Evolutionary conservation across 1,140 invertebrate genomes (phyloP).

Genomic region (Euglossa dilemma): DNA sequence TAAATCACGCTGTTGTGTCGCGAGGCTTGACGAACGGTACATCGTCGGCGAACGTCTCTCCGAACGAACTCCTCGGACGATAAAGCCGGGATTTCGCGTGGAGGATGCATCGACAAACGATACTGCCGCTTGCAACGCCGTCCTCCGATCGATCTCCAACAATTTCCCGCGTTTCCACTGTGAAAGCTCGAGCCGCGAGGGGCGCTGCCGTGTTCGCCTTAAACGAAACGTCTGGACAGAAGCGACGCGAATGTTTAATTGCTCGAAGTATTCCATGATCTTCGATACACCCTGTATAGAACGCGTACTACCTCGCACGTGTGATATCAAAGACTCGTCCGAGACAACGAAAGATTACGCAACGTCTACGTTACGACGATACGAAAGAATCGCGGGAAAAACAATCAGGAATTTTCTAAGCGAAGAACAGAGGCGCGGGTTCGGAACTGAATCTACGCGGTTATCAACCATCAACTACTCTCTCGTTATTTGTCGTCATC

Average conservation of each 20-base stretch:
- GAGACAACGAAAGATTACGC: background rate
- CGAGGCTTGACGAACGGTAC: background rate
- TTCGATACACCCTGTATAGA: background rate
- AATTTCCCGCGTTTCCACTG: background rate
- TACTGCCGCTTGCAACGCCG: background rate
- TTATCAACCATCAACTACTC: background rate
- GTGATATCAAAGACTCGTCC: background rate
- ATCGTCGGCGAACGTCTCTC: background rate
- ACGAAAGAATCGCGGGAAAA: too few species aligned
- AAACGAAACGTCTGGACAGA: too few species aligned
- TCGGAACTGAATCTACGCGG: background rate
- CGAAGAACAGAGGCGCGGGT: background rate
- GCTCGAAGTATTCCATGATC: background rate
- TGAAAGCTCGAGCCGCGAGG: background rate
- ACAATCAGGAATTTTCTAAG: background rate
- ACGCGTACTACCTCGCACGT: background rate
- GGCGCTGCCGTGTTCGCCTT: too few species aligned
- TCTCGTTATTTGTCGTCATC: conserved; percentile 2
- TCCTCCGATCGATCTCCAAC: background rate
- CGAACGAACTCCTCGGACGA: background rate
- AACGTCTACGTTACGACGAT: background rate
- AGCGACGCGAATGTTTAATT: background rate
- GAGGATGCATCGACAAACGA: background rate
- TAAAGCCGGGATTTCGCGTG: conserved; percentile 6
- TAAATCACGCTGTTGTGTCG: background rate